phyloP scores from a whole-genome alignment of 2,797 vertebrate species.

The Threskiornis aethiopicus region DNA sequence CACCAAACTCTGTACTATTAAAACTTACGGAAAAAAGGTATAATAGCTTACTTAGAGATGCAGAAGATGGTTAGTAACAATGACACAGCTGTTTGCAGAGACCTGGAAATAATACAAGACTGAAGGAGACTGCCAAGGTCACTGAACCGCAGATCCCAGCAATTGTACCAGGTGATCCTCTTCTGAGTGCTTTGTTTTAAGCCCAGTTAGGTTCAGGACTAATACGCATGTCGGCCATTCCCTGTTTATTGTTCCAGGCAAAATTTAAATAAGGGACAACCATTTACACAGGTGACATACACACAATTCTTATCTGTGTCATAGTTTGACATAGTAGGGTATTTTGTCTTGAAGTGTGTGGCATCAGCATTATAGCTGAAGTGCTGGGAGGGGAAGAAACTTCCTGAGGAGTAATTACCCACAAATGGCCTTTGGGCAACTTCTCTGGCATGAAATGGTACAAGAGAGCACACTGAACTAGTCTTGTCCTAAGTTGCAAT shows the following conservation, averaged over 20 bases:
- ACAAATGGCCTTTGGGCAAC: not conserved
- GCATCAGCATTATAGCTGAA: not conserved
- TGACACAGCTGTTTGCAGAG: not conserved
- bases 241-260: not conserved
- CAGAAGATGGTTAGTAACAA: not conserved
- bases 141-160: not conserved
- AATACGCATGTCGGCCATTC: accelerated
- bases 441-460: not conserved
- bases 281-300: not conserved
- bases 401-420: not conserved
- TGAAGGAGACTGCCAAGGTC: not conserved
- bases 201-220: not conserved
- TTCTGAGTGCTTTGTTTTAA: not conserved
- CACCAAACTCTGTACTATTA: not conserved
- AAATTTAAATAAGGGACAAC: not conserved
- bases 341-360: not conserved
- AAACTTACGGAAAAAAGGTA: not conserved
- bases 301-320: not conserved
- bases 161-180: not conserved
- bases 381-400: not conserved
- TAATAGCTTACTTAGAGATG: not conserved
- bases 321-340: not conserved
- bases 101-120: not conserved
- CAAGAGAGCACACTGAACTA: not conserved
- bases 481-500: not conserved